Evolutionary conservation across 2,888 invertebrate species (phyloP).

Genomic region (Acrobasis suavella): DNA sequence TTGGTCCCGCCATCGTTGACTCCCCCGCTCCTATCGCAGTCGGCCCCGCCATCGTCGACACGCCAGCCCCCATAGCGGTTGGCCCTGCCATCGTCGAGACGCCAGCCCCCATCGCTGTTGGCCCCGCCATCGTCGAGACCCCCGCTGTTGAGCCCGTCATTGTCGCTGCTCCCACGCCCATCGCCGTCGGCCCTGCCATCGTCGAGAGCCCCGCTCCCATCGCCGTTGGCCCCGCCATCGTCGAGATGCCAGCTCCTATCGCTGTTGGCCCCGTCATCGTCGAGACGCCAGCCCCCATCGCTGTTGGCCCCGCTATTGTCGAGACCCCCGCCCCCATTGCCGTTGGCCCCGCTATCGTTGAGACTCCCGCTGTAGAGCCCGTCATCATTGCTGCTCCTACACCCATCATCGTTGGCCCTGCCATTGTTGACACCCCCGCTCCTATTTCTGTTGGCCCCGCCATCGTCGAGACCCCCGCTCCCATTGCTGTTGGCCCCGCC

Average conservation of each 20-base stretch:
- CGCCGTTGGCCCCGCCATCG: slow-evolving; percentile 21
- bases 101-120: background rate
- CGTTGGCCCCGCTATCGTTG: slow-evolving; percentile 9
- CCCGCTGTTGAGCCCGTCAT: too few species aligned
- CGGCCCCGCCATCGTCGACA: slow-evolving; percentile 5
- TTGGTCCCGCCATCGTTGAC: slow-evolving; percentile 20
- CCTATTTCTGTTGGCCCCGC: background rate
- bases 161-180: background rate
- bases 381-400: background rate
- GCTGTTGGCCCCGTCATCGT: slow-evolving; percentile 16
- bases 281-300: slow-evolving; percentile 3
- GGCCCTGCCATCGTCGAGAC: slow-evolving; percentile 7
- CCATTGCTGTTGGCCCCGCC: background rate
- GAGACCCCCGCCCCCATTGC: slow-evolving; percentile 7
- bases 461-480: too few species aligned
- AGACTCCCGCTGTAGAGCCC: background rate
- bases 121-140: slow-evolving; percentile 1
- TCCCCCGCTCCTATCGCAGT: background rate
- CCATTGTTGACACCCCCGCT: background rate
- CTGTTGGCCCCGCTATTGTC: slow-evolving; percentile 18
- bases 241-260: slow-evolving; percentile 2
- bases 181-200: slow-evolving; percentile 9
- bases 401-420: background rate
- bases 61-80: background rate
- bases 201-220: slow-evolving; percentile 14